phyloP scores from a whole-genome alignment of 2,797 vertebrate species.

The Esox masquinongy region DNA sequence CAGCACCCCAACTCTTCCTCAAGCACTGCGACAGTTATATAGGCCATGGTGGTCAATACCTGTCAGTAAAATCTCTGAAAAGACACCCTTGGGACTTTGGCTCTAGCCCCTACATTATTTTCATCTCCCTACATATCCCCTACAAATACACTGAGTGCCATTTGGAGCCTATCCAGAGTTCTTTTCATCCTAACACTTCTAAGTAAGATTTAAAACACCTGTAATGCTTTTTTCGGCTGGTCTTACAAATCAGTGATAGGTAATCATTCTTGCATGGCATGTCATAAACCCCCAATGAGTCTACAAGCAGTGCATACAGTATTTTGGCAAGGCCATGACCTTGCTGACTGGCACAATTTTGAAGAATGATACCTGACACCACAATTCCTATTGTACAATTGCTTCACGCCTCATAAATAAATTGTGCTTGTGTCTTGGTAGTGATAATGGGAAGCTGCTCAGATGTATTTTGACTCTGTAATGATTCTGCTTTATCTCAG shows the following conservation, averaged over 20 bases:
- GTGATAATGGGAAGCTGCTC: background rate
- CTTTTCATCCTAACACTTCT: background rate
- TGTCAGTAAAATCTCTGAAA: background rate
- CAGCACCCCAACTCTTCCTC: background rate
- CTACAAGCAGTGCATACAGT: background rate
- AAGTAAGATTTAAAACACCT: background rate
- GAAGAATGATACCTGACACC: background rate
- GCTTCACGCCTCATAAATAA: slow-evolving; percentile 6
- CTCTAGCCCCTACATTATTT: background rate
- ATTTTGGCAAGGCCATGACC: background rate
- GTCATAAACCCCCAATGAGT: background rate
- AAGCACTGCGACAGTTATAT: background rate
- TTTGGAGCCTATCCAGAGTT: background rate
- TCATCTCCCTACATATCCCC: background rate
- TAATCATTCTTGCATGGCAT: background rate
- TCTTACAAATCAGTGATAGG: background rate
- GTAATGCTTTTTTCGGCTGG: background rate
- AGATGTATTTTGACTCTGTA: background rate
- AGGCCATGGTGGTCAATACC: background rate
- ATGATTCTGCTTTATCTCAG: background rate
- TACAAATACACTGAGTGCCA: background rate
- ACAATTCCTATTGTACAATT: background rate
- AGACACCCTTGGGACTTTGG: background rate
- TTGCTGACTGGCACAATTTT: background rate
- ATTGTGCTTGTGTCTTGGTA: background rate